A percentile compares a stretch with the other conserved stretches of the same genome.
Evolutionary conservation across 2,888 invertebrate species (phyloP).

Genomic region (Eupithecia insigniata): DNA sequence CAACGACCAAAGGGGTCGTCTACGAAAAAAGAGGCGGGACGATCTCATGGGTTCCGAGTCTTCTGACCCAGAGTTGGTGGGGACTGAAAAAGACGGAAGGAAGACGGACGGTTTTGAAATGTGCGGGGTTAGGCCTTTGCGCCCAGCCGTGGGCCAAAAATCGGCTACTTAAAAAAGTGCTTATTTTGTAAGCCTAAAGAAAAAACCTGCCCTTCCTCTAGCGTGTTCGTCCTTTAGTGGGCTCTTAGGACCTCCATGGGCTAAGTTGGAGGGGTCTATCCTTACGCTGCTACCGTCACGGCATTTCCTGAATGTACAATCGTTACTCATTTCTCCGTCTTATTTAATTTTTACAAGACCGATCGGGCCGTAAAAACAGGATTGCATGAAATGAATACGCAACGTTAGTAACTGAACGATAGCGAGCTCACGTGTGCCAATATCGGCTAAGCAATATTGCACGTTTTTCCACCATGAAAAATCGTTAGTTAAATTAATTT

Average conservation of each 20-base stretch:
- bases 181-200: too few species aligned
- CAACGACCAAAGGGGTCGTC: too few species aligned
- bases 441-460: conserved; percentile 26
- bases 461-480: conserved; percentile 37
- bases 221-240: too few species aligned
- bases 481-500: conserved; percentile 24
- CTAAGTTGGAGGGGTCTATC: not conserved
- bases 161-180: too few species aligned
- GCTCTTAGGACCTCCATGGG: not conserved
- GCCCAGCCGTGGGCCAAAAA: too few species aligned
- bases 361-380: conserved; percentile 11
- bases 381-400: conserved; percentile 9
- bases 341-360: conserved; percentile 8
- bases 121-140: too few species aligned
- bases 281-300: not conserved
- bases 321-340: not conserved
- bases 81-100: too few species aligned
- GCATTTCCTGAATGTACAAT: not conserved
- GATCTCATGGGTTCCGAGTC: too few species aligned
- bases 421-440: conserved; percentile 32
- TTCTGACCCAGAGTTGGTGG: too few species aligned
- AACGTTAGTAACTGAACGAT: conserved; percentile 5
- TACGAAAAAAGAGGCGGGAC: too few species aligned
- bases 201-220: too few species aligned
- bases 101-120: too few species aligned